Evolutionary conservation across 2,113 vertebrate genomes (phyloP).

Genomic region (Marcusenius ussheri): DNA sequence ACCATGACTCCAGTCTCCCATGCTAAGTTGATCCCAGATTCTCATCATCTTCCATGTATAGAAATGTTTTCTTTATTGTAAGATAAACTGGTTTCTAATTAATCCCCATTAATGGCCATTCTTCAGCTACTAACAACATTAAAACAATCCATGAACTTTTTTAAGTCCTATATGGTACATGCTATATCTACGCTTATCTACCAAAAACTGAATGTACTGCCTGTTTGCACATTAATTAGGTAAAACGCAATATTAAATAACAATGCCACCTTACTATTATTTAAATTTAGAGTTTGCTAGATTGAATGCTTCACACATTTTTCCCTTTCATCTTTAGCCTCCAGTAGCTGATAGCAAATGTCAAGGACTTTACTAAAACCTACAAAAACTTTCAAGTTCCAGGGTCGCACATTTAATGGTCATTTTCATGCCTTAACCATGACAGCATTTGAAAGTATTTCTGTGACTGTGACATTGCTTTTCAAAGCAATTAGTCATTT

Average conservation of each 20-base stretch:
- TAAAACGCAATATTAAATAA: neutral
- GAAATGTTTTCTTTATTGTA: neutral
- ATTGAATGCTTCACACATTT: neutral
- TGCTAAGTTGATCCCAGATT: neutral
- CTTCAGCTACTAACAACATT: neutral
- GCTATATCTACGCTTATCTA: neutral
- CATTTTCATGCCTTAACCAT: neutral
- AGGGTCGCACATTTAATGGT: neutral
- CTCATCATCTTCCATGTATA: neutral
- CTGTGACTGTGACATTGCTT: neutral
- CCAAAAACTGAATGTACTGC: neutral
- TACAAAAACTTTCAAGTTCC: neutral
- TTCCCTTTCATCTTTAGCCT: neutral
- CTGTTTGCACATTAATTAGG: neutral
- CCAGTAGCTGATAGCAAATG: neutral
- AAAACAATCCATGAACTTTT: neutral
- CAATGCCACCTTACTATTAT: neutral
- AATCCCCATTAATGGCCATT: neutral
- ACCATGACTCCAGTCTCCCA: neutral
- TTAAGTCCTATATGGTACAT: neutral
- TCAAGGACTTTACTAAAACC: neutral
- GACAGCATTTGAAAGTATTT: neutral
- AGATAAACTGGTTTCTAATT: neutral
- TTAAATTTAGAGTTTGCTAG: neutral
- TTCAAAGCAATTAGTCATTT: neutral